Conservation (phyloP, 2,888 invertebrate genomes). For the Cantharis rustica region DNA sequence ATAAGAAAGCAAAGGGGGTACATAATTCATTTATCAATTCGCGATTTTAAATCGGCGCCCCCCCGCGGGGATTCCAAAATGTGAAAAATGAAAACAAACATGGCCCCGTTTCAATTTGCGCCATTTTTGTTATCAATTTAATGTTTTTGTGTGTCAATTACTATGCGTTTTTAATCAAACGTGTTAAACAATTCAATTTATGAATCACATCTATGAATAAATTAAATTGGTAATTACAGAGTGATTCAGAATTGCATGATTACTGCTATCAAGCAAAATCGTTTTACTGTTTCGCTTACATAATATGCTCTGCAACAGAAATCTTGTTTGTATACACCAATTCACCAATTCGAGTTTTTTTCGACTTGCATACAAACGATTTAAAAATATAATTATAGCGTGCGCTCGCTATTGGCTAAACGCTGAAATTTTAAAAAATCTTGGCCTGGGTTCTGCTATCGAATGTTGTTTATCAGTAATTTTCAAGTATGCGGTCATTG, state of each 20-base stretch:
- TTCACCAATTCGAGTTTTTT: not conserved
- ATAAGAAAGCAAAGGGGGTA: not conserved
- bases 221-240: not conserved
- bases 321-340: not conserved
- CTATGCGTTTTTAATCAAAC: not conserved
- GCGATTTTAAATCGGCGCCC: not conserved
- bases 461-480: constrained; percentile 28
- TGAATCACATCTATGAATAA: not conserved
- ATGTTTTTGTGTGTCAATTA: not conserved
- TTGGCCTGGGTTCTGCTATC: constrained; percentile 16
- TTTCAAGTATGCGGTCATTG: constrained; percentile 39
- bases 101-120: not conserved
- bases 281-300: not conserved
- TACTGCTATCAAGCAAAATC: not conserved
- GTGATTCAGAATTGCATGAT: not conserved
- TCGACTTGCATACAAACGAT: not conserved
- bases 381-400: not conserved
- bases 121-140: not conserved
- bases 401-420: constrained; percentile 7
- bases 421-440: constrained; percentile 5
- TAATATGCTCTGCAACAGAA: not conserved
- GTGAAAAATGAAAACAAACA: not conserved
- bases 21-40: not conserved
- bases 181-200: not conserved
- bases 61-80: not conserved